Evolutionary conservation across 2,797 vertebrate genomes (phyloP).

Genomic region (Chiloscyllium punctatum): DNA sequence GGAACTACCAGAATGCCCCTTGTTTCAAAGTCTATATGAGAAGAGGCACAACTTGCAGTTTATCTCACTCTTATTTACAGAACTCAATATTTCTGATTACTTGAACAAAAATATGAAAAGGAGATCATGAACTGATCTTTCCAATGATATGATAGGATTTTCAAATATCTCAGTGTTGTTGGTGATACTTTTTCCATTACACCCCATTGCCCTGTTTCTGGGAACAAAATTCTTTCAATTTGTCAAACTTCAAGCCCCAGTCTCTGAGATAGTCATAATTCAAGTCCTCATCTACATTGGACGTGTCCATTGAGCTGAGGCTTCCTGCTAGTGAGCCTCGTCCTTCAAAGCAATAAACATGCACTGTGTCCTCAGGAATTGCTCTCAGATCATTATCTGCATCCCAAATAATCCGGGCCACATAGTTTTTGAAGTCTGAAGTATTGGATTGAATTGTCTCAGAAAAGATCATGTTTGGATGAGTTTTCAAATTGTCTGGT

Average conservation of each 20-base stretch:
- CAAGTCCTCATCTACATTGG: constrained; percentile 53
- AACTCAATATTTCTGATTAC: constrained; percentile 7
- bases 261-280: constrained; percentile 57
- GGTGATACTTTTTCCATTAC: background rate
- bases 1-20: background rate
- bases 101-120: constrained; percentile 22
- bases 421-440: constrained; percentile 70
- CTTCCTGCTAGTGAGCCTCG: constrained; percentile 62
- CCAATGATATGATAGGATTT: constrained; percentile 3
- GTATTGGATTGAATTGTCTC: constrained; percentile 45
- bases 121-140: background rate
- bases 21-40: background rate
- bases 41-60: constrained; percentile 3
- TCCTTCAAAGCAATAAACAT: constrained; percentile 72
- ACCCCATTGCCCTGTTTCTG: constrained; percentile 9
- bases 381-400: constrained; percentile 65
- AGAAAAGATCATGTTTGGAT: constrained; percentile 42
- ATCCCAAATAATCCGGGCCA: constrained; percentile 68
- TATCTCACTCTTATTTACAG: background rate
- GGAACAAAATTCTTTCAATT: constrained; percentile 63
- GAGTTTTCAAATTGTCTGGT: constrained; percentile 33
- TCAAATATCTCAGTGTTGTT: background rate
- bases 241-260: constrained; percentile 72
- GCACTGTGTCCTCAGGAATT: constrained; percentile 63
- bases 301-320: constrained; percentile 71